Base-by-base conservation (phyloP, 1,140 invertebrate species). In the Hesperophylax magnus region DNA sequence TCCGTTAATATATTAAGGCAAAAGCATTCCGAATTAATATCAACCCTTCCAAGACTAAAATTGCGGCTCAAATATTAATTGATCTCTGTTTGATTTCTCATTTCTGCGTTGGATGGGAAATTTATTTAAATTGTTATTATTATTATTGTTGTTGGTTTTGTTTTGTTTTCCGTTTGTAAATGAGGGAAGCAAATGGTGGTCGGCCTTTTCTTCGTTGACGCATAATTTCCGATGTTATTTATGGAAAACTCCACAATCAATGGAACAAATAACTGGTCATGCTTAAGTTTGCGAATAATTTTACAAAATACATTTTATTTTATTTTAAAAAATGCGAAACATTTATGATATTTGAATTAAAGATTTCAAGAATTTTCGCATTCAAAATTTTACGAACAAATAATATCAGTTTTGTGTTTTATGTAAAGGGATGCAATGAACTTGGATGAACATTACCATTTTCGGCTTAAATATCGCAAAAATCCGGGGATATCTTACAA, bases 51-150 rank as follows among this genome's bases (percentile, higher is more conserved):
- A 34, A 78, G 78, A 80, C 78, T 83, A 83, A 83, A 83, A 83
- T 80, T 78, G 75, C 63, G 76, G 78, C 82, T 56, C 72, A 56
- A 75, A 83, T 80, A 83, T 83, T 83, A 83, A 83, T 83, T 83
- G 71, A 52, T 52, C 39, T 72, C 58, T 56, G 47, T 72, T 75
- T 61, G 77, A 69, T 56, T 69, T 60, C 72, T 53, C 47, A 69
- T 56, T 58, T 60, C 72, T 39, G 31, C 72, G 56, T 34, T 60
- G 6, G 56, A 24, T 20, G 72, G 63, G 58, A 71, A 56, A 72
- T 82, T 74, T 78, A 80, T 83, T 77, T 61, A 78, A 52, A 69
- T 80, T 77, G 75, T 1, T 9, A 39, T 39, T 39, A 39, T 5
- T 39, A 39, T 39, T 39, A 39, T 39, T 39, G 34, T 39, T 8